Percentiles rank a stretch among this genome's conserved stretches.
phyloP scores from a whole-genome alignment of 2,888 invertebrate genomes.

The Phytoseiulus persimilis region DNA sequence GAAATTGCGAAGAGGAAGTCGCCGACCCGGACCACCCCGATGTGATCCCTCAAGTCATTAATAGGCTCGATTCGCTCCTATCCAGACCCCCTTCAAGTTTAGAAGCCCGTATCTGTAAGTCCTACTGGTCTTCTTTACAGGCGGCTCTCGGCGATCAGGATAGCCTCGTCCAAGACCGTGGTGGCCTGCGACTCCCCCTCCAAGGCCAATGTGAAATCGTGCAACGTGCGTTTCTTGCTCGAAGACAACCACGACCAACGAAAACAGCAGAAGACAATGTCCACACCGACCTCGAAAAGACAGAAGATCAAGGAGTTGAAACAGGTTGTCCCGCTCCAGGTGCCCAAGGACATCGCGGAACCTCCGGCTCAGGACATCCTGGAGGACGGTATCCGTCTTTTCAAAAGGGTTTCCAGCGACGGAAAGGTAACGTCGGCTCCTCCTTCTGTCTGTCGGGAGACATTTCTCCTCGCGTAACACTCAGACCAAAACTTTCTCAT shows the following conservation, averaged over 20 bases:
- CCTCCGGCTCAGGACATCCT: neutral
- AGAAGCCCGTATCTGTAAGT: neutral
- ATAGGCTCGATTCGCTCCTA: neutral
- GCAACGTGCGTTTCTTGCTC: neutral
- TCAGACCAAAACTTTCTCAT: too few relatives aligned
- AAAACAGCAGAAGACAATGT: neutral
- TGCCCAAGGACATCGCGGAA: conserved; percentile 15
- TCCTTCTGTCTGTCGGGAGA: too few relatives aligned
- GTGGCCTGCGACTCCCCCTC: neutral
- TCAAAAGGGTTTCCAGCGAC: neutral
- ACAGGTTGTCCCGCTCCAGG: conserved; percentile 15
- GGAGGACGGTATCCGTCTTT: neutral
- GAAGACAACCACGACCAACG: neutral
- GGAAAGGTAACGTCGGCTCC: neutral
- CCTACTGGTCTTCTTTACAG: neutral
- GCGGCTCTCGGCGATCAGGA: neutral
- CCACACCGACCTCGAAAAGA: neutral
- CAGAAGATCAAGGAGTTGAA: conserved; percentile 26
- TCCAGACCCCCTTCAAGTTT: neutral
- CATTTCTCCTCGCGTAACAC: too few relatives aligned
- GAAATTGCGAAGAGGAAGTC: too few relatives aligned
- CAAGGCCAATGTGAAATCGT: neutral
- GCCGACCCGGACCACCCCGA: too few relatives aligned
- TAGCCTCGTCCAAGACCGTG: neutral
- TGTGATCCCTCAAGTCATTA: neutral